A percentile compares a stretch with the other conserved stretches of the same genome.
Evolutionary conservation across 2,113 vertebrate genomes (phyloP).

Genomic region (Ahaetulla prasina): DNA sequence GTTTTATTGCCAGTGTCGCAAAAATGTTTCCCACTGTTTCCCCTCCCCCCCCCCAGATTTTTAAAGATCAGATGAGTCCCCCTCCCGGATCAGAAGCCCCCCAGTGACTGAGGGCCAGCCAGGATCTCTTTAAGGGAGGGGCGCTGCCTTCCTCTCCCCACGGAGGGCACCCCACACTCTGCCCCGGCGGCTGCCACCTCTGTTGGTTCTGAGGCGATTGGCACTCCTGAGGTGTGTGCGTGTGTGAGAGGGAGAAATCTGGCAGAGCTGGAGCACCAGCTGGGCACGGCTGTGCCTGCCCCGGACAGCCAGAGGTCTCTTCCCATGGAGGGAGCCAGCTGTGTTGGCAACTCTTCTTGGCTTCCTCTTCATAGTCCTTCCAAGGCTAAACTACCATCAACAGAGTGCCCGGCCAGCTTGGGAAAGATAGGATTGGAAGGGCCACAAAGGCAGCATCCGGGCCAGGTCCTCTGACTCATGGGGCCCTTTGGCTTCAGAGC

Average conservation of each 20-base stretch:
- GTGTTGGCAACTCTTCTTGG: background rate
- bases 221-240: no score
- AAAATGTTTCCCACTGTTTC: background rate
- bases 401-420: background rate
- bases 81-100: background rate
- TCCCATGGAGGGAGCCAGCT: background rate
- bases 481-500: background rate
- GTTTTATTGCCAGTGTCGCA: accelerated
- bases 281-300: background rate
- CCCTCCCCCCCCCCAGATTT: no score
- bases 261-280: background rate
- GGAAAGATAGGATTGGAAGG: background rate
- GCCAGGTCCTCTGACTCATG: background rate
- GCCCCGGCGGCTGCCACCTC: background rate
- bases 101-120: background rate
- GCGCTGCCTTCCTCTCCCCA: background rate
- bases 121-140: background rate
- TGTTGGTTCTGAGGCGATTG: background rate
- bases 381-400: background rate
- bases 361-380: background rate
- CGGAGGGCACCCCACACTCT: background rate
- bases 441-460: background rate
- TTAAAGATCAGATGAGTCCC: background rate
- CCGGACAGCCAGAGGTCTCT: no score
- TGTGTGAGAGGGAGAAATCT: no score